Conservation (phyloP, 2,888 invertebrate genomes). For the Sisyra terminalis region DNA sequence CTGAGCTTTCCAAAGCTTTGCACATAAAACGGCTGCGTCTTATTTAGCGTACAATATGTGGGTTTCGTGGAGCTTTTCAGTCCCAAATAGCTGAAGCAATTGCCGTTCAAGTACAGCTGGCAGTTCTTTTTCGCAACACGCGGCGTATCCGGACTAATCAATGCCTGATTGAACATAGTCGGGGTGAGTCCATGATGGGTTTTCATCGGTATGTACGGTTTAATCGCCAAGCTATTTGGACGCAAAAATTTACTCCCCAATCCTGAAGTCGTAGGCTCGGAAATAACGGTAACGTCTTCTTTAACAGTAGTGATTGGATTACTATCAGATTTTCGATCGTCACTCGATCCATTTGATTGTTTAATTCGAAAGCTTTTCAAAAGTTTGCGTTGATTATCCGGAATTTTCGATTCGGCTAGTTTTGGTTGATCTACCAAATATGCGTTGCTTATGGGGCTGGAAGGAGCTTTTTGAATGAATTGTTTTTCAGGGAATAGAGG, state of each 20-base stretch:
- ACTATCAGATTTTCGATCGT: too few relatives aligned
- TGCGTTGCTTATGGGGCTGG: too few relatives aligned
- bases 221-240: conserved; percentile 67
- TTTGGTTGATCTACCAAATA: too few relatives aligned
- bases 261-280: too few relatives aligned
- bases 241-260: conserved; percentile 48
- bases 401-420: too few relatives aligned
- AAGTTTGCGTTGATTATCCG: too few relatives aligned
- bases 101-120: conserved; percentile 77
- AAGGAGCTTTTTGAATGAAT: too few relatives aligned
- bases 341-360: too few relatives aligned
- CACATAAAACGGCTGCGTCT: conserved; percentile 90
- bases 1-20: conserved; percentile 78
- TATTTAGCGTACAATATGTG: conserved; percentile 84
- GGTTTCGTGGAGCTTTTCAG: conserved; percentile 80
- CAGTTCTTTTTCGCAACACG: conserved; percentile 78
- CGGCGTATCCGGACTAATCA: conserved; percentile 85
- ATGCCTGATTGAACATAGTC: conserved; percentile 62
- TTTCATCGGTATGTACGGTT: conserved; percentile 61
- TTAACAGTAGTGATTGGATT: too few relatives aligned
- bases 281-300: too few relatives aligned
- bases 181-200: conserved; percentile 69
- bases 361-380: too few relatives aligned
- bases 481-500: too few relatives aligned
- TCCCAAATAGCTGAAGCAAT: conserved; percentile 81